These are phyloP conservation scores for Portunus trituberculatus DNA, from an alignment of 1,140 invertebrate species.

Conservation along the genomic window DNA sequence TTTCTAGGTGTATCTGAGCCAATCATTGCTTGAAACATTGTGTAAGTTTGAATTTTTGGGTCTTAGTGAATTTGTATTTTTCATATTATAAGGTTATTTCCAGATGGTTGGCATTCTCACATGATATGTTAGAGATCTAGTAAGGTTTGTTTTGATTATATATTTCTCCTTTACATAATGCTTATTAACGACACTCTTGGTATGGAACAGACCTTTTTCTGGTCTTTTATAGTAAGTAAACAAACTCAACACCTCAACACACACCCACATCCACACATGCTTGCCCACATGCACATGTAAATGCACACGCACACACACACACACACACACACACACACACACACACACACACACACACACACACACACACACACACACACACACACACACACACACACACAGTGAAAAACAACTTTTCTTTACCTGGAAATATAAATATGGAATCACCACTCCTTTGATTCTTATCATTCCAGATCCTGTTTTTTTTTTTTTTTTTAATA, in stretches of 20 bases:
- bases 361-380: background rate
- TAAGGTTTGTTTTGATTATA: too few relatives aligned
- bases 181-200: too few relatives aligned
- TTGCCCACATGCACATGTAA: background rate
- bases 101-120: too few relatives aligned
- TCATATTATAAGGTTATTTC: too few relatives aligned
- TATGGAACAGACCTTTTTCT: too few relatives aligned
- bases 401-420: background rate
- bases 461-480: background rate
- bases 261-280: background rate
- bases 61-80: too few relatives aligned
- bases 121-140: too few relatives aligned
- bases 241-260: background rate
- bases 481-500: background rate
- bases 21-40: too few relatives aligned
- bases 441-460: background rate
- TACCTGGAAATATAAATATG: background rate
- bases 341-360: background rate
- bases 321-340: background rate
- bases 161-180: too few relatives aligned
- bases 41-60: too few relatives aligned
- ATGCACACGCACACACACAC: slow-evolving; percentile 33
- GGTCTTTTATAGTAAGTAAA: too few relatives aligned
- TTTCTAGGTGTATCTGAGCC: too few relatives aligned
- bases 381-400: background rate